Conservation (phyloP, 2,888 invertebrate genomes). For the Polyommatus icarus region DNA sequence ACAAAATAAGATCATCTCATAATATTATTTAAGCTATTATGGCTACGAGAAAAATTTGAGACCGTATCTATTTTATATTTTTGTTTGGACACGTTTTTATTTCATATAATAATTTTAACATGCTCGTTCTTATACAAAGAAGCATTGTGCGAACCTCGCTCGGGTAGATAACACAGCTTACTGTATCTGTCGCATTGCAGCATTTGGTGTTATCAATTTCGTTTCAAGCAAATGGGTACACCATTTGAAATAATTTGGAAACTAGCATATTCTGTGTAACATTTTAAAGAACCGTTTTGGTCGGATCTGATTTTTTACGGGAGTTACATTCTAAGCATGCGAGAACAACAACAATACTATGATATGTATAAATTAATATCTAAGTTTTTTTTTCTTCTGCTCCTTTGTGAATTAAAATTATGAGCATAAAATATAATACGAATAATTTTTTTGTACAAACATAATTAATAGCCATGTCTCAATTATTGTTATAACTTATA, state of each 20-base stretch:
- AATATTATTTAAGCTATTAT: not conserved
- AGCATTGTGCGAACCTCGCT: slow-evolving; percentile 15
- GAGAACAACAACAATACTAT: too few species aligned
- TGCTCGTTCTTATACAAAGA: slow-evolving; percentile 13
- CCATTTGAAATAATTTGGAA: slow-evolving; percentile 21
- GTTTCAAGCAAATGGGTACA: not conserved
- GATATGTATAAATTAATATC: too few species aligned
- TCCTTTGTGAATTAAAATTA: too few species aligned
- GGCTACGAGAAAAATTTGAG: not conserved
- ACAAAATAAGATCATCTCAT: not conserved
- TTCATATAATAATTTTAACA: not conserved
- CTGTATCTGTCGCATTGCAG: slow-evolving; percentile 23
- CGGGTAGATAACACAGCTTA: slow-evolving; percentile 20
- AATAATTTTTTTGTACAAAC: too few species aligned
- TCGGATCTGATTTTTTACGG: not conserved
- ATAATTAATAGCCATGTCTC: too few species aligned
- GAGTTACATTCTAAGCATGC: not conserved
- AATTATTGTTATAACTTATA: too few species aligned
- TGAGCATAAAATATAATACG: too few species aligned
- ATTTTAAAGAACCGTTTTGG: not conserved
- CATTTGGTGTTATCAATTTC: slow-evolving; percentile 28
- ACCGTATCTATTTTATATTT: not conserved
- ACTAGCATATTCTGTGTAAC: not conserved
- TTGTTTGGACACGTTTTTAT: not conserved
- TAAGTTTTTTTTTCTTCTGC: too few species aligned